Conservation (phyloP, 2,797 vertebrate species). For the Pitangus sulphuratus region DNA sequence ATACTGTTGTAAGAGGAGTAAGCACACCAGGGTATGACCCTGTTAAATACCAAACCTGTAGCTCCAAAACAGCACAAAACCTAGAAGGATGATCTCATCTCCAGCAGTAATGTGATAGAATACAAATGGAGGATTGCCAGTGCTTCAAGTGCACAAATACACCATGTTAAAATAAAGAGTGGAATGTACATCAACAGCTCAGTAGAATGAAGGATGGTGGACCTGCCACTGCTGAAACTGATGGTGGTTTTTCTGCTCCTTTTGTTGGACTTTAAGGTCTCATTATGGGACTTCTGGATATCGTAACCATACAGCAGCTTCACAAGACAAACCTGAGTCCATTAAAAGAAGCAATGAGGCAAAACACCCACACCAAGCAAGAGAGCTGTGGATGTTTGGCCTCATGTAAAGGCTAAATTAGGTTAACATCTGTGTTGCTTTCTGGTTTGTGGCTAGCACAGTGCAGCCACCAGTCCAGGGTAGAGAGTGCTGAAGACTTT, state of each 20-base stretch:
- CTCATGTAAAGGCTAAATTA: not conserved
- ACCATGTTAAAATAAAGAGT: not conserved
- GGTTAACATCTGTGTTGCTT: not conserved
- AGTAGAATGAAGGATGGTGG: not conserved
- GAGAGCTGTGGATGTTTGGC: not conserved
- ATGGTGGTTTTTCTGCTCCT: not conserved
- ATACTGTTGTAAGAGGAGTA: not conserved
- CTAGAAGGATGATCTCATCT: constrained; percentile 43
- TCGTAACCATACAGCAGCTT: not conserved
- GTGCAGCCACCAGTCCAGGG: not conserved
- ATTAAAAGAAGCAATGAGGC: not conserved
- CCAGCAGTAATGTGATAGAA: not conserved
- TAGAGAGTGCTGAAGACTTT: not conserved
- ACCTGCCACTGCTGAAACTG: not conserved
- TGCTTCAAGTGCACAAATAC: not conserved
- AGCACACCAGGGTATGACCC: constrained; percentile 24
- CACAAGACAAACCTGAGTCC: not conserved
- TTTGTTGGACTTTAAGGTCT: not conserved
- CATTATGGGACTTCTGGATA: not conserved
- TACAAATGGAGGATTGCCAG: constrained; percentile 23
- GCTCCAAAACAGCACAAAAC: constrained; percentile 24
- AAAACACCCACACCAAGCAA: not conserved
- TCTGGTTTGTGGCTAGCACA: not conserved
- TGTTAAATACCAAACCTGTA: constrained; percentile 51
- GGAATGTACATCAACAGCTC: not conserved